Base-by-base conservation (phyloP, 35 echinoderm and acorn worm genomes). In the Eucidaris tribuloides region DNA sequence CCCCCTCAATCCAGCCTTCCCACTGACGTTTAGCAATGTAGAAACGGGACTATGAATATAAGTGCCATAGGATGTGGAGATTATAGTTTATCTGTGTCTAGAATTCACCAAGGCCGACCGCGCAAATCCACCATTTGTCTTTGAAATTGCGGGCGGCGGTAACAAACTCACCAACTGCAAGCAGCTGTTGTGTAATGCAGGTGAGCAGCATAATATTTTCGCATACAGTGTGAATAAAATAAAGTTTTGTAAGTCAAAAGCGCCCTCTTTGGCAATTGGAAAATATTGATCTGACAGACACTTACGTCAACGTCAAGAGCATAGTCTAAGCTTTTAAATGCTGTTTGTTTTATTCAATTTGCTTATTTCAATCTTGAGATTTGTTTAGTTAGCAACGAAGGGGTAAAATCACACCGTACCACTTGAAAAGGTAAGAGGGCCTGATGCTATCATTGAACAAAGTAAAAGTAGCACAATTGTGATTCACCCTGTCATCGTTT, bases 51-150 rank as follows among this genome's bases (percentile, higher is more conserved):
- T 81, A n/a, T n/a, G 56, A 78, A 94, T 57, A 46, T 94, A 49
- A 56, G 87, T 27, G 43, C 62, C 5, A 58, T 94, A 20, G 92
- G 92, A 0, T 94, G 92, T 55, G 81, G 81, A 33, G 82, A 85
- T 2, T 89, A 79, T 32, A 42, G 56, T n/a, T 14, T 86, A 74
- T 49, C 44, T 94, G 14, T 94, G 92, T 46, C 52, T 94, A 24
- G 79, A 94, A 78, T 88, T 90, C 7, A 45, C 76, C 29, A 94
- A 77, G 42, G 92, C 87, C 6, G 22, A 83, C 3, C 52, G 33
- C 17, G 82, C 92, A 18, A 46, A 90, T 40, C 81, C 87, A 2
- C 24, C 81, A 19, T 89, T 79, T 71, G 70, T 84, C 19, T 71
- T 93, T 28, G 56, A 68, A 15, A 64, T 71, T 27, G 65, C 57